Conservation (phyloP, 2,797 vertebrate genomes). For the Betta splendens region DNA sequence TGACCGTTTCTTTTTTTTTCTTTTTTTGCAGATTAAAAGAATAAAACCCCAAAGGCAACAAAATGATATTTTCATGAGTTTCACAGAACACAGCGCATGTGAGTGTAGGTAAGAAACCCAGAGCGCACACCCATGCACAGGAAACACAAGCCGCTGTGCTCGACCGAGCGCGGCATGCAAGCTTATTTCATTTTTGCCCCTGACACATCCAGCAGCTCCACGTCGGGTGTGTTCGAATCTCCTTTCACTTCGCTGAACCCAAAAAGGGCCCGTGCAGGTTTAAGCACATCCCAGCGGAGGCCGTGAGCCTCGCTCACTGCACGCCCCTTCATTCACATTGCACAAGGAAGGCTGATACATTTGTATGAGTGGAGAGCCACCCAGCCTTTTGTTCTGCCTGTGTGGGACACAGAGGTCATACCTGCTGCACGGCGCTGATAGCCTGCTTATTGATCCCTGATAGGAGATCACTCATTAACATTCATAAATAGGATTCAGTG, state of each 20-base stretch:
- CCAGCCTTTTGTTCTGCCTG: slow-evolving; percentile 29
- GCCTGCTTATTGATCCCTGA: slow-evolving; percentile 46
- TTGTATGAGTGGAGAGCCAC: slow-evolving; percentile 10
- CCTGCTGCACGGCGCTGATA: neutral
- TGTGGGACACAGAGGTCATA: slow-evolving; percentile 28
- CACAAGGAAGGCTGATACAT: slow-evolving; percentile 24
- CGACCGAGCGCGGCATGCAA: slow-evolving; percentile 14
- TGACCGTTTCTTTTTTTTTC: slow-evolving; percentile 22
- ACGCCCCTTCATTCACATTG: slow-evolving; percentile 41
- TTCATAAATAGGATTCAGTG: neutral
- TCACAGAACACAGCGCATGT: slow-evolving; percentile 95
- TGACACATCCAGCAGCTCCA: slow-evolving; percentile 52
- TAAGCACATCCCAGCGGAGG: slow-evolving; percentile 28
- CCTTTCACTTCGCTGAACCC: slow-evolving; percentile 25
- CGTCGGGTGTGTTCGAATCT: slow-evolving; percentile 28
- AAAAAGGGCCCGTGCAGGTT: slow-evolving; percentile 26
- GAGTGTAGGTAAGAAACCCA: slow-evolving; percentile 94
- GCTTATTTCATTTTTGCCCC: slow-evolving; percentile 36
- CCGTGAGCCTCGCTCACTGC: slow-evolving; percentile 25
- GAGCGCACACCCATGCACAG: slow-evolving; percentile 26
- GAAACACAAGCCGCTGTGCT: slow-evolving; percentile 12
- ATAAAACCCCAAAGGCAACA: slow-evolving; percentile 88
- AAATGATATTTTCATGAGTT: slow-evolving; percentile 92
- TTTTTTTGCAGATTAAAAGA: slow-evolving; percentile 90
- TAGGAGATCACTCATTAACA: too few relatives aligned